Base-by-base conservation (phyloP, 1,140 invertebrate species). In the Diprion similis region DNA sequence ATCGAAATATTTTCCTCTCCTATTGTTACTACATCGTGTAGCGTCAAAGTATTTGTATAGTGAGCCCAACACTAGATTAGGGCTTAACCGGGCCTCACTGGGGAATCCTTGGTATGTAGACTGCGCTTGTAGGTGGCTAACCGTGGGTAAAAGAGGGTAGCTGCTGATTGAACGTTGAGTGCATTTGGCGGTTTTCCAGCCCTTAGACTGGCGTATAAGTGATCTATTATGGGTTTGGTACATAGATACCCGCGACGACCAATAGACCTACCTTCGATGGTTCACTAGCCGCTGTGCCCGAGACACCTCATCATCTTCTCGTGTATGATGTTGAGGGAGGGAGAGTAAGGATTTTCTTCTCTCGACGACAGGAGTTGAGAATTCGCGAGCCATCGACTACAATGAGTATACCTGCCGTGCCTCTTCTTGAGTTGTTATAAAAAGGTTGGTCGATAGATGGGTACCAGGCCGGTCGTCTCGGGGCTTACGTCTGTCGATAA, bases 181-280 rank as follows among this genome's bases (percentile, higher is more conserved):
- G 85, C 81, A 83, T 85, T 86, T 86, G 85, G 85, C 84, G 71
- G 78, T 79, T 70, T 81, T 85, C 84, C 85, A 85, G 74, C 73
- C 78, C 73, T 9, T 17, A 13, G 11, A 15, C 51, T 59, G 11
- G 51, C 51, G 9, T 17, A 59, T 8, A 15, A 59, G 51, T 59
- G 11, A 8, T 11, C 3, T 59, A 15, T 9, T 59, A 17, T 59
- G 51, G 51, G 51, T 59, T 59, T 59, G 24, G 24, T 37, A 15
- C 9, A 4, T 59, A 59, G 51, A 59, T 17, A 9, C 51, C 51
- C 4, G 51, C 51, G 51, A 15, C 51, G 7, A 15, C n/a, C n/a
- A n/a, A n/a, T n/a, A 0, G 51, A 59, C n/a, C 11, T 8, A 17
- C 2, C n/a, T 59, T 17, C 11, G 51, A 59, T 6, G n/a, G 51